Percentiles rank a stretch among this genome's conserved stretches.
Evolutionary conservation across 2,797 vertebrate species (phyloP).

Genomic region (Graptemys geographica): DNA sequence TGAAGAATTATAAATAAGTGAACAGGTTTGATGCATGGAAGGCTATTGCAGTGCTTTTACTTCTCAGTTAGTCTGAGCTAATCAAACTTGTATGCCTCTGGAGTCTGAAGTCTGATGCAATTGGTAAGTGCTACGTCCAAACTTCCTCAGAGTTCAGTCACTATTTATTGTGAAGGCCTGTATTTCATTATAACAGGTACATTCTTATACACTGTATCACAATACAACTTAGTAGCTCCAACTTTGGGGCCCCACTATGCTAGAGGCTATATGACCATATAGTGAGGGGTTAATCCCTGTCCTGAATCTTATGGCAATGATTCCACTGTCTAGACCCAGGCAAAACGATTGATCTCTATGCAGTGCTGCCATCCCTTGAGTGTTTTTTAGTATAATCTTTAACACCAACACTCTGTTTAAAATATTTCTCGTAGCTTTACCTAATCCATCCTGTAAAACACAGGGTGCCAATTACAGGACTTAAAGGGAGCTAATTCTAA

Average conservation of each 20-base stretch:
- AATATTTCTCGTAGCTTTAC: background rate
- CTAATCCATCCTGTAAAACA: background rate
- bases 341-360: background rate
- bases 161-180: background rate
- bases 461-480: background rate
- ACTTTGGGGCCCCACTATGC: fast-evolving
- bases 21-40: background rate
- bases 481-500: fast-evolving
- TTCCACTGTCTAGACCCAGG: background rate
- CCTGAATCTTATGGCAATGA: background rate
- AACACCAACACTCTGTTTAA: background rate
- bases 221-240: background rate
- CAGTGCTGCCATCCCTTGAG: background rate
- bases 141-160: background rate
- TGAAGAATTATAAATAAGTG: background rate
- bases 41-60: fast-evolving
- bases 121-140: background rate
- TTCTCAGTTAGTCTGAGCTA: fast-evolving
- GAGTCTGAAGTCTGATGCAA: background rate
- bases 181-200: background rate
- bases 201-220: background rate
- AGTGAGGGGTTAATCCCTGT: background rate
- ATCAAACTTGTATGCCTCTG: background rate
- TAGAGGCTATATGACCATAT: background rate
- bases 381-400: background rate